Conservation (phyloP, 2,797 vertebrate genomes). For the Neosilurus mollespiculum region DNA sequence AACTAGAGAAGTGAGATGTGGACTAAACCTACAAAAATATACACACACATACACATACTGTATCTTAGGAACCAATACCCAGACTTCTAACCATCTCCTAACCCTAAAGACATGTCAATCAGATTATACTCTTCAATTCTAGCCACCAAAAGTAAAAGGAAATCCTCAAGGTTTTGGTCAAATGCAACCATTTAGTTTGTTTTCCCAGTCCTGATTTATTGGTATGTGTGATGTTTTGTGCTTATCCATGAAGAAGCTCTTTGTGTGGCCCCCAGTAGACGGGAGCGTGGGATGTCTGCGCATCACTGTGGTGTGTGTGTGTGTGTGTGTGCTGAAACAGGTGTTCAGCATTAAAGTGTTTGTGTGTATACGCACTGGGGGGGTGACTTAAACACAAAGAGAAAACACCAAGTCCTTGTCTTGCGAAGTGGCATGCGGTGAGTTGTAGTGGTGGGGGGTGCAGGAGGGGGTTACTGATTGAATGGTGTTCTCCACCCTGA, state of each 20-base stretch:
- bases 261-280: constrained; percentile 46
- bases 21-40: constrained; percentile 58
- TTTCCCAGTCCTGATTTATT: constrained; percentile 34
- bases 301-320: constrained; percentile 62
- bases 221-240: constrained; percentile 40
- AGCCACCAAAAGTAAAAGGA: background rate
- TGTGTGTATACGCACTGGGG: constrained; percentile 59
- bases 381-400: constrained; percentile 55
- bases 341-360: constrained; percentile 69
- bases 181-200: constrained; percentile 10
- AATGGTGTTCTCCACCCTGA: constrained; percentile 77
- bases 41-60: too few species aligned
- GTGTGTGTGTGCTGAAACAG: constrained; percentile 72
- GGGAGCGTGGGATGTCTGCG: constrained; percentile 77
- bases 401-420: constrained; percentile 59
- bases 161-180: background rate
- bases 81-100: background rate
- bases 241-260: constrained; percentile 40
- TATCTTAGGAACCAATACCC: constrained; percentile 50
- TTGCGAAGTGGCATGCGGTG: constrained; percentile 56
- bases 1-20: background rate
- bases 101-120: background rate
- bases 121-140: background rate
- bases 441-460: constrained; percentile 56
- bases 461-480: constrained; percentile 62